Evolutionary conservation across 2,888 invertebrate species (phyloP), one percentile per base, ranked within the genome.

Genomic region (Dasysyrphus tricinctus): DNA sequence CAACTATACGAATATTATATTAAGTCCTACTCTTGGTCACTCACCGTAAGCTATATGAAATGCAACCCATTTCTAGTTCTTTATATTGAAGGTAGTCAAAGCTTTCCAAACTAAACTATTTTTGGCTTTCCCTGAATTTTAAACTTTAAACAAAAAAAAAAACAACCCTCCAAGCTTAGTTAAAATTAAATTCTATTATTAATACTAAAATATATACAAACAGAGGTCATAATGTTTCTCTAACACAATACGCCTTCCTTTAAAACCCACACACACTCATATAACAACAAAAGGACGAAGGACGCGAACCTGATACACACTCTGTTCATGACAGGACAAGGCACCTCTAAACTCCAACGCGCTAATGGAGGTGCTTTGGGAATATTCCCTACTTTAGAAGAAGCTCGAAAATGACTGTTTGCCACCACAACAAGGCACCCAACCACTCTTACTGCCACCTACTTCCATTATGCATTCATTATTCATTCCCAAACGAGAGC

Each of bases 401-500:
- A 37, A 59, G 16, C 47, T 61, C 69, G 61, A 74, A 74, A 84
- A 80, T 59, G 76, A 80, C 80, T 73, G 61, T 67, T 73, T 76
- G 39, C 72, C 74, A 67, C 80, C 75, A 77, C 49, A 47, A 67
- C 42, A 49, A 54, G 56, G 61, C 61, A 61, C 81, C 74, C 69
- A 54, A 69, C 80, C 42, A 51, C 81, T 80, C 84, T 84, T 61
- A 73, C 72, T 73, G 84, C 84, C 80, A 77, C 85, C 85, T 77
- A 74, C 85, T 85, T 74, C 85, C 81, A 81, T 85, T 81, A 81
- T 81, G 77, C 74, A 77, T 78, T 85, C 85, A 85, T 85, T 85
- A 85, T 80, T 85, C 85, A 85, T 81, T 44, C 63, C 37, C 37
- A 69, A 49, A 76, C 51, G 34, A 76, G 72, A 29, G 24, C 54